These are phyloP conservation scores for Agonum fuliginosum DNA, from an alignment of 2,888 invertebrate species.

Conservation along the genomic window DNA sequence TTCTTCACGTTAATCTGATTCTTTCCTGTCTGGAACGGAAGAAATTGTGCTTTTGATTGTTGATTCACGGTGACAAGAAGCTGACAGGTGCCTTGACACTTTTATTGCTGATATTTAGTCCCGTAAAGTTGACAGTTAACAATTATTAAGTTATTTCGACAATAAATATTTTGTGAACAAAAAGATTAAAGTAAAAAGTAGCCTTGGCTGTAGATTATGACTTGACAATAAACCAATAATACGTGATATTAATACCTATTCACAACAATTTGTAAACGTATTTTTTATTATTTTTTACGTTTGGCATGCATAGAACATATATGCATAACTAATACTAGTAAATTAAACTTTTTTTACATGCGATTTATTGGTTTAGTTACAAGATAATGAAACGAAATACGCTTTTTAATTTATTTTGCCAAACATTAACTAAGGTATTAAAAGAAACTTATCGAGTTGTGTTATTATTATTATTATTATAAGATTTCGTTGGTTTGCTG, in stretches of 20 bases:
- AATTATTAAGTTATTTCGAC: neutral
- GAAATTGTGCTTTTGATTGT: conserved; percentile 1
- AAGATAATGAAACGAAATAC: no score
- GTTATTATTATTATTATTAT: no score
- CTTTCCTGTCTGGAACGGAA: conserved; percentile 36
- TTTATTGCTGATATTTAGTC: conserved; percentile 29
- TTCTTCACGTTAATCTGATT: conserved; percentile 43
- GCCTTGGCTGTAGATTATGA: conserved; percentile 15
- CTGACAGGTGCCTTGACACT: conserved; percentile 14
- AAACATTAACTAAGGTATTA: no score
- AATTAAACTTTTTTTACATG: neutral
- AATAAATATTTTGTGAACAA: conserved; percentile 6
- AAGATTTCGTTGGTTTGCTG: no score
- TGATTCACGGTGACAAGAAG: conserved; percentile 13
- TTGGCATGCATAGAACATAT: neutral
- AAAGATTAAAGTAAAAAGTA: conserved; percentile 21
- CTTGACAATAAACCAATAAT: conserved; percentile 16
- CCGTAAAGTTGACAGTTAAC: neutral
- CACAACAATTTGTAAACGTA: conserved; percentile 17
- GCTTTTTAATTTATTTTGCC: no score
- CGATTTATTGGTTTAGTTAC: no score
- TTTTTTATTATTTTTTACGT: conserved; percentile 1
- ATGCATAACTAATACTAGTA: neutral
- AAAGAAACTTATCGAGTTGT: no score
- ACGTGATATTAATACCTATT: conserved; percentile 5